These are phyloP conservation scores for Resseliella maxima DNA, from an alignment of 2,888 invertebrate species.

Conservation along the genomic window DNA sequence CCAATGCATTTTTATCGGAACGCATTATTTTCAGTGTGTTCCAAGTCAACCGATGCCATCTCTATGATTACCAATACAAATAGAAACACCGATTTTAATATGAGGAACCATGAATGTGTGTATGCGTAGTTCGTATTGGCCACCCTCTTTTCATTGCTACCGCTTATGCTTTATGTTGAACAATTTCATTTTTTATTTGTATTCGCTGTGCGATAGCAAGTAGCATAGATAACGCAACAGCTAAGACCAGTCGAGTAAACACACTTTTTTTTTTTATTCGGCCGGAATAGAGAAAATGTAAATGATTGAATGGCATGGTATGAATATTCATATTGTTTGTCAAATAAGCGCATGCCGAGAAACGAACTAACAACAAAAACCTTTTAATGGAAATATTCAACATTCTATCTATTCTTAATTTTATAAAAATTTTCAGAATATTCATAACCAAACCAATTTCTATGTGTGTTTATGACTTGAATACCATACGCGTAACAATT, in stretches of 20 bases:
- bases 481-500: neutral
- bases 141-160: conserved; percentile 12
- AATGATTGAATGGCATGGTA: neutral
- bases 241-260: neutral
- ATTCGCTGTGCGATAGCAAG: conserved; percentile 8
- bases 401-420: too few relatives aligned
- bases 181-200: neutral
- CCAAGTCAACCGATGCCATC: neutral
- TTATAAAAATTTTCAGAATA: too few relatives aligned
- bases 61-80: neutral
- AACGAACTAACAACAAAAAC: too few relatives aligned
- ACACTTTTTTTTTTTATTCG: neutral
- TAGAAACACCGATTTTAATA: neutral
- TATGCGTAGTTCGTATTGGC: neutral
- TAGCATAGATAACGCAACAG: neutral
- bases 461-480: neutral
- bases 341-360: neutral
- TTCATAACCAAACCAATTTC: too few relatives aligned
- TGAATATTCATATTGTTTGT: conserved; percentile 10
- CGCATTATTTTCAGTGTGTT: neutral
- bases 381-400: too few relatives aligned
- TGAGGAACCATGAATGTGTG: neutral
- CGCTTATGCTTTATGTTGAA: neutral
- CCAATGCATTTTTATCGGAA: neutral
- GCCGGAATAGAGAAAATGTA: neutral